Percentiles rank a stretch among this genome's conserved stretches.
These are phyloP conservation scores for Chrysaora quinquecirrha DNA, from an alignment of 30 jellyfish, hydroid and myxozoan species.

Conservation along the genomic window DNA sequence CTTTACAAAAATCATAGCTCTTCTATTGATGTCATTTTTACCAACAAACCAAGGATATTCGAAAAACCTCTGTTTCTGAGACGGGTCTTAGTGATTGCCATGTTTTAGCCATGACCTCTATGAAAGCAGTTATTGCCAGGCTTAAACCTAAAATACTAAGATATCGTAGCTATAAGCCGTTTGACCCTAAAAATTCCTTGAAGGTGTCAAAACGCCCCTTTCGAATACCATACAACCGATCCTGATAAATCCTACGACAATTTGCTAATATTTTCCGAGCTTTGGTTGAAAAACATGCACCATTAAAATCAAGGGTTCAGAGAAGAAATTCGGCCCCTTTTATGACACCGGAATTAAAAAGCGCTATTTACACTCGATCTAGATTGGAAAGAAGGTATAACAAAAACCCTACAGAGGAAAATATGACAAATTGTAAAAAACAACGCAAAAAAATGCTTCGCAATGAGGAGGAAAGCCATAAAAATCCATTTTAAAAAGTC, in stretches of 20 bases:
- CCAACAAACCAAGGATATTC: slow-evolving; percentile 17
- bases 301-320: not conserved
- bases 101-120: not conserved
- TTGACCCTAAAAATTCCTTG: slow-evolving; percentile 13
- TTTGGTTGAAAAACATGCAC: slow-evolving; percentile 6
- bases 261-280: not conserved
- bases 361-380: slow-evolving; percentile 4
- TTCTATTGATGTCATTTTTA: slow-evolving; percentile 18
- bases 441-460: not conserved
- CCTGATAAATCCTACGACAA: slow-evolving; percentile 2
- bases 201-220: slow-evolving; percentile 13
- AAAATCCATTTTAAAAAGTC: not conserved
- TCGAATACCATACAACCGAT: not conserved
- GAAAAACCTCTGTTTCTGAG: slow-evolving; percentile 24
- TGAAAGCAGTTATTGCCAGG: slow-evolving; percentile 23
- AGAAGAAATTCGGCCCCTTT: not conserved
- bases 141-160: slow-evolving; percentile 16
- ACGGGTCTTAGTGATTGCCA: slow-evolving; percentile 12
- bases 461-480: slow-evolving; percentile 2
- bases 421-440: not conserved
- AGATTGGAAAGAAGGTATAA: not conserved
- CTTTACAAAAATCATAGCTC: slow-evolving; percentile 6
- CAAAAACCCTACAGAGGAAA: not conserved
- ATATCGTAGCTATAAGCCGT: slow-evolving; percentile 20
- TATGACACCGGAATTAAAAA: not conserved